Evolutionary conservation across 1,140 invertebrate species (phyloP).

Genomic region (Chrysomallon squamiferum): DNA sequence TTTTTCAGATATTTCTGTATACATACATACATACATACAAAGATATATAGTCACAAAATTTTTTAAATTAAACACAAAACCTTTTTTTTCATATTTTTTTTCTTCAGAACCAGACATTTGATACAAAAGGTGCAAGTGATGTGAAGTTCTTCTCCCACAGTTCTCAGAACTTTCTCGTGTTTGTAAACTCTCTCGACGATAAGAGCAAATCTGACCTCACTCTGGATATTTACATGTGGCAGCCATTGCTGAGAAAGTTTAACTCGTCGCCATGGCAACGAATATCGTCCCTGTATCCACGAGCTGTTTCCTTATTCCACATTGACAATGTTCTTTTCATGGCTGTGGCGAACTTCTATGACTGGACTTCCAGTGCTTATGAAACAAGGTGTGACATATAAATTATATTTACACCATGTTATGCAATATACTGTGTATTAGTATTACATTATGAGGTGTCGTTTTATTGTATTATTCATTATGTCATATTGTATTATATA

Average conservation of each 20-base stretch:
- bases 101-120: conserved; percentile 49
- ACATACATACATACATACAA: too few species aligned
- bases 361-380: conserved; percentile 30
- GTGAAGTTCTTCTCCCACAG: conserved; percentile 37
- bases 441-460: too few species aligned
- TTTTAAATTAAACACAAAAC: too few species aligned
- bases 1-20: too few species aligned
- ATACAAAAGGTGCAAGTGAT: conserved; percentile 46
- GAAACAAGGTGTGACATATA: conserved; percentile 32
- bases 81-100: too few species aligned
- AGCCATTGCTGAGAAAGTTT: conserved; percentile 31
- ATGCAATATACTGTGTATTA: not conserved
- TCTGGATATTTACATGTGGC: conserved; percentile 48
- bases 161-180: conserved; percentile 36
- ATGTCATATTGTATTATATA: too few species aligned
- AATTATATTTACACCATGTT: not conserved
- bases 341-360: conserved; percentile 52
- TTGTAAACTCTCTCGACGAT: conserved; percentile 51
- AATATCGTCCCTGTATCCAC: conserved; percentile 42
- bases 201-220: conserved; percentile 36
- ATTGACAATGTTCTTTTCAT: conserved; percentile 44
- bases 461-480: too few species aligned
- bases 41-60: too few species aligned
- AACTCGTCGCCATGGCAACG: conserved; percentile 30
- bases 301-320: conserved; percentile 32